Evolutionary conservation across 1,140 invertebrate genomes (phyloP), one percentile per base, ranked within the genome.

Genomic region (Conus betulinus): DNA sequence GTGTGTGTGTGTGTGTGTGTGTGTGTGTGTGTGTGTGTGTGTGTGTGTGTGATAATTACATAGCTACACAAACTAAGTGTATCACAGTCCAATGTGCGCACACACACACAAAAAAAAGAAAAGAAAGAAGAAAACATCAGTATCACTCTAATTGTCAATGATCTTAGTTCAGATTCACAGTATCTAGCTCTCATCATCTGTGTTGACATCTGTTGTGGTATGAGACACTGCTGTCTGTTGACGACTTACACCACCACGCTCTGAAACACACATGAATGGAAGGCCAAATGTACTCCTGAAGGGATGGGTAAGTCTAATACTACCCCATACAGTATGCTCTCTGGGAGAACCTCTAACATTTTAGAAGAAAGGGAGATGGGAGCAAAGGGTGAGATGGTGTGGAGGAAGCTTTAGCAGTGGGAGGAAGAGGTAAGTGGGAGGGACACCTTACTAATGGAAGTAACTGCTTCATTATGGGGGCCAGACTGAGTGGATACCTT

Each of bases 211-310:
- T n/a, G 93, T 92, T 25, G 93, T 93, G 17, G 91, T 91, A 74
- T 91, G 91, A 71, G 93, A 94, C 25, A 93, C 81, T 0, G 91
- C 90, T 78, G 93, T 94, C 74, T 91, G 91, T 74, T 92, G 91
- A 86, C 93, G 89, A 86, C 93, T 94, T 15, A 91, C 87, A 67
- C 92, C 39, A 0, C 39, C 92, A 92, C 79, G 90, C 76, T 93
- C 90, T 92, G 87, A 83, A 82, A 89, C 5, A 84, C 63, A 84
- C 25, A 60, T 39, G 39, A 39, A 39, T 0, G 39, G 3, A 39
- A 39, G 39, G 39, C 39, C 39, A 0, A 39, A 39, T 1, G 39
- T 39, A 39, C 39, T 39, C 39, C 39, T 39, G 3, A n/a, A n/a
- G 3, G 39, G 39, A 39, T 39, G 39, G 39, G 39, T 0, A 39